Conservation (phyloP, 1,140 invertebrate genomes). For the Aphaenogaster floridana region DNA sequence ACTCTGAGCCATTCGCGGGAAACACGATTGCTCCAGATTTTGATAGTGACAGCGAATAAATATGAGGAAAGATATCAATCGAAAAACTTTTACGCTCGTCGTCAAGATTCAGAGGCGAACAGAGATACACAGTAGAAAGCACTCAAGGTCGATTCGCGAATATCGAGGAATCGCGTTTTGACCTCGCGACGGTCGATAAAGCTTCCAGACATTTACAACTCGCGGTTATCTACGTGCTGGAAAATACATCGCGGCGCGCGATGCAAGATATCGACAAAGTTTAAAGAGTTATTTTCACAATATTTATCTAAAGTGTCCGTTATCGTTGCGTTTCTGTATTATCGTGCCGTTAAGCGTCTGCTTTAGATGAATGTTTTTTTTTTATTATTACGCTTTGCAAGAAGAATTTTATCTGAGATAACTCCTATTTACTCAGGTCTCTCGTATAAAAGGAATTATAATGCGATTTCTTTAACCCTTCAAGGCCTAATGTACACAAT, state of each 20-base stretch:
- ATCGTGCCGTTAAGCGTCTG: neutral
- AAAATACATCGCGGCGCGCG: neutral
- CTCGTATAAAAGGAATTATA: neutral
- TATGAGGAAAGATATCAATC: no score
- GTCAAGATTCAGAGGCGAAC: neutral
- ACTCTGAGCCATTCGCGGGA: neutral
- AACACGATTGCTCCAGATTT: neutral
- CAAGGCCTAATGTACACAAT: no score
- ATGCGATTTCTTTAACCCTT: neutral
- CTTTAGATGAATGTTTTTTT: slow-evolving; percentile 10
- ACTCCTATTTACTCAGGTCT: neutral
- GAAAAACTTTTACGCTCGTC: neutral
- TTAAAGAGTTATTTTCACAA: slow-evolving; percentile 24
- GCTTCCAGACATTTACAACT: neutral
- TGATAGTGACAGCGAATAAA: neutral
- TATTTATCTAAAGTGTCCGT: slow-evolving; percentile 22
- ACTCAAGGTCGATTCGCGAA: slow-evolving; percentile 21
- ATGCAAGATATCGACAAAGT: slow-evolving; percentile 25
- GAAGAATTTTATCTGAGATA: slow-evolving; percentile 35
- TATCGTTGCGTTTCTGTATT: neutral
- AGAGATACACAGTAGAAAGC: neutral
- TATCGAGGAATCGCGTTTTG: slow-evolving; percentile 4
- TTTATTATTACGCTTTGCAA: neutral
- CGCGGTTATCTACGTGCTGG: neutral
- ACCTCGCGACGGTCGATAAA: neutral